Base-by-base conservation (phyloP, 2,888 invertebrate genomes). In the Lepetodrilus schrolli region DNA sequence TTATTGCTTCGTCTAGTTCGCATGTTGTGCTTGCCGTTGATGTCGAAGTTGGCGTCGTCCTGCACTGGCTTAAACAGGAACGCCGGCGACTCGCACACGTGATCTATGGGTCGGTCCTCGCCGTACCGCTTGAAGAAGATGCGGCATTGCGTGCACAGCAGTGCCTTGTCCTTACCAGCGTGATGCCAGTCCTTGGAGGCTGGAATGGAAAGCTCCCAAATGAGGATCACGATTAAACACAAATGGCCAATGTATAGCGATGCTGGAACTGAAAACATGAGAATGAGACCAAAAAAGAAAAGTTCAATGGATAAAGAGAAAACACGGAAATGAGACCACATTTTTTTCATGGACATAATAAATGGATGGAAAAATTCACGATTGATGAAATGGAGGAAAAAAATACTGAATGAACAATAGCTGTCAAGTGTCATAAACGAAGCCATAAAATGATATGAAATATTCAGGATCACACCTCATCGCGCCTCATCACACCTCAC, bases 81-180 rank as follows among this genome's bases (percentile, higher is more conserved):
- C 85, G 77, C 86, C 4, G 90, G 88, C 37, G 90, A 83, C 38
- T 86, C 90, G 65, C 87, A 80, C 7, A 90, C 87, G 38, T 89
- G 86, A 74, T 91, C 89, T 66, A 91, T 86, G 21, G 90, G 90
- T 8, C 91, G 89, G 79, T 95, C 91, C 89, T 95, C 94, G 79
- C 95, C 95, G 84, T 94, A 94, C 87, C 95, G 95, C 90, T 95
- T 95, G 88, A 93, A 93, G 90, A 94, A 94, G 47, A 94, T 91
- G 70, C 95, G 93, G 90, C 95, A 95, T 87, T 95, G 94, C 85
- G 93, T 93, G 91, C 95, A 95, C 70, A 95, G 91, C 37, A 95
- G 91, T 73, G 92, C 91, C 72, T 94, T 92, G 82, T 95, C 94
- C 87, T 94, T 94, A 34, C 94, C 94, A 21, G 93, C 93, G 83